phyloP scores from a whole-genome alignment of 1,140 invertebrate genomes.

The Melanaphis sacchari region DNA sequence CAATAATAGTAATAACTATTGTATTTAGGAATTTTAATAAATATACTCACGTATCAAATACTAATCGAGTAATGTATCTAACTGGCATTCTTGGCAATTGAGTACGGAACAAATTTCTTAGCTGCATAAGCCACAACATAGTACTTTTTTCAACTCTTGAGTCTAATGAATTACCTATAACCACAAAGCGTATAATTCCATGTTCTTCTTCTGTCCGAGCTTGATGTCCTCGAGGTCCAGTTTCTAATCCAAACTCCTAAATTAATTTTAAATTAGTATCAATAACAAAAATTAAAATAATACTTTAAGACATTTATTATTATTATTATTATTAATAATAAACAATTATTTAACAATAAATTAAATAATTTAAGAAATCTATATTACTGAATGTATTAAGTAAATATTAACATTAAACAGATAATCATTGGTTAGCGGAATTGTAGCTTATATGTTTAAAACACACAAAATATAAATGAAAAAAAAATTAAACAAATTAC shows the following conservation, averaged over 20 bases:
- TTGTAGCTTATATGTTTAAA: too few relatives aligned
- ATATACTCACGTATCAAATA: constrained; percentile 82
- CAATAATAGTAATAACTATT: not conserved
- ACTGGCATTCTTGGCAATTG: constrained; percentile 97
- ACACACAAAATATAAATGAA: too few relatives aligned
- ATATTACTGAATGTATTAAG: not conserved
- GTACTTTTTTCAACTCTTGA: constrained; percentile 87
- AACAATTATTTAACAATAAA: not conserved
- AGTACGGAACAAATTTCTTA: constrained; percentile 95
- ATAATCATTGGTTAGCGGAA: too few relatives aligned
- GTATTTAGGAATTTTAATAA: not conserved
- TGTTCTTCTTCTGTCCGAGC: constrained; percentile 88
- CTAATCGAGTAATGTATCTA: constrained; percentile 95
- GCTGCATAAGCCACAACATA: constrained; percentile 89
- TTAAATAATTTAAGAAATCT: not conserved
- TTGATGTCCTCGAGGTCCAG: constrained; percentile 87
- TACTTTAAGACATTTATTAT: not conserved
- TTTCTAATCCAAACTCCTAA: constrained; percentile 78
- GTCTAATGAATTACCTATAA: constrained; percentile 91
- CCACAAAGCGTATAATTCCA: constrained; percentile 91
- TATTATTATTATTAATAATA: not conserved
- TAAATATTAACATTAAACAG: too few relatives aligned
- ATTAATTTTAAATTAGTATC: not conserved
- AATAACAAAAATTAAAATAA: constrained; percentile 4
- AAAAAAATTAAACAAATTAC: too few relatives aligned